Conservation (phyloP, 2,797 vertebrate species). For the Ceyx erithaca region DNA sequence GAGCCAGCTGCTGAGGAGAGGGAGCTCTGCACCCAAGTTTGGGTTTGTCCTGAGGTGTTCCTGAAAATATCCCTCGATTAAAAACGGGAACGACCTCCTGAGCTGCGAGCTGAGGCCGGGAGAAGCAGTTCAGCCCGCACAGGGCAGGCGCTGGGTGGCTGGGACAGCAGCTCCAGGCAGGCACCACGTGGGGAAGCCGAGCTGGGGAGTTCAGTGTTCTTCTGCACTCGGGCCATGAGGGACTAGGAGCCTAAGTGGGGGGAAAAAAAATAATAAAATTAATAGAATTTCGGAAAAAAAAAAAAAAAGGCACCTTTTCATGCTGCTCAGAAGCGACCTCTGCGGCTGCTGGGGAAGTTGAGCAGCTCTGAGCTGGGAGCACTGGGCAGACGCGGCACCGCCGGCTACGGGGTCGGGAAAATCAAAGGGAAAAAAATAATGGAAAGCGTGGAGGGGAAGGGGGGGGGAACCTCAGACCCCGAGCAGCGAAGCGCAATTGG, state of each 20-base stretch:
- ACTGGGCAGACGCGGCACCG: background rate
- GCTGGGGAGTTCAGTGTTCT: constrained; percentile 8
- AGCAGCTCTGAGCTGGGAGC: background rate
- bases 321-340: constrained; percentile 36
- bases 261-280: background rate
- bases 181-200: constrained; percentile 26
- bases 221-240: constrained; percentile 14
- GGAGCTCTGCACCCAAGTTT: background rate
- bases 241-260: background rate
- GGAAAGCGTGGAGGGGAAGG: background rate
- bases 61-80: background rate
- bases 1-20: background rate
- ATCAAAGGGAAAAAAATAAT: background rate
- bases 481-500: background rate
- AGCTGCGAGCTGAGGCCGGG: background rate
- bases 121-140: background rate
- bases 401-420: background rate
- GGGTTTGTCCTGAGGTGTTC: background rate
- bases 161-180: constrained; percentile 28
- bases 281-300: background rate
- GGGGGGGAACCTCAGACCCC: background rate
- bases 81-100: background rate
- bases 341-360: constrained; percentile 22
- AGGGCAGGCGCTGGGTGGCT: background rate
- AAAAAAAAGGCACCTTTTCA: background rate